Percentiles rank a stretch among this genome's conserved stretches.
These are phyloP conservation scores for Helarctos malayanus DNA, from an alignment of 2,797 vertebrate genomes.

Conservation along the genomic window DNA sequence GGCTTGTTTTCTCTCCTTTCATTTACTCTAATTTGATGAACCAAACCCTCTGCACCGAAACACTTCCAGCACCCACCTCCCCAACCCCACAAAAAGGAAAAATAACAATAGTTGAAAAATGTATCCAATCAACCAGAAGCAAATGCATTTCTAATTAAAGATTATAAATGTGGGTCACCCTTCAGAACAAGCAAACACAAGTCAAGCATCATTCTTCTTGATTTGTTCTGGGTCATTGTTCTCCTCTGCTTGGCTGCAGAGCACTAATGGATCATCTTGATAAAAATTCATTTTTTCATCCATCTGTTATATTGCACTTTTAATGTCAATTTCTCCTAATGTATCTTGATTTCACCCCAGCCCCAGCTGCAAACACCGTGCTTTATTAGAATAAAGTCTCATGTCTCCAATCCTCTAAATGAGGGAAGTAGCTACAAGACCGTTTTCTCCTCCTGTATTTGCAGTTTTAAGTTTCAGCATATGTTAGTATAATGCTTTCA, in stretches of 20 bases:
- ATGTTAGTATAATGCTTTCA: conserved; percentile 81
- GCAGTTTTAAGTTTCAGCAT: conserved; percentile 77
- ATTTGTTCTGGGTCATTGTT: conserved; percentile 88
- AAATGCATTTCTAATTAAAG: conserved; percentile 86
- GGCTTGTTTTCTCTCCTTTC: conserved; percentile 71
- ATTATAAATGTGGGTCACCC: conserved; percentile 83
- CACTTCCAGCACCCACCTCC: neutral
- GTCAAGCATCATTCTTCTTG: conserved; percentile 85
- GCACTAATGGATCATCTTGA: conserved; percentile 80
- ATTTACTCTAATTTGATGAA: conserved; percentile 82
- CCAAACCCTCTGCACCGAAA: conserved; percentile 22
- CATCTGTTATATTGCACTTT: conserved; percentile 81
- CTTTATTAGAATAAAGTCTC: conserved; percentile 80
- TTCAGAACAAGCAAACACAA: conserved; percentile 82
- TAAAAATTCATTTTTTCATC: conserved; percentile 84
- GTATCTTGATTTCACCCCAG: conserved; percentile 63
- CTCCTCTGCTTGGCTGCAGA: conserved; percentile 81
- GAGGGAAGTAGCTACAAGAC: conserved; percentile 51
- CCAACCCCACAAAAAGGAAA: neutral
- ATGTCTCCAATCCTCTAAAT: conserved; percentile 65
- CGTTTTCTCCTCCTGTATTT: conserved; percentile 69
- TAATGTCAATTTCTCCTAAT: conserved; percentile 82
- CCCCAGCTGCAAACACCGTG: conserved; percentile 62
- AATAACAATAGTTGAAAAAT: conserved; percentile 73
- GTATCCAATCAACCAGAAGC: conserved; percentile 78